Conservation (phyloP, 2,113 vertebrate genomes). For the Myrmophylax atrothorax region DNA sequence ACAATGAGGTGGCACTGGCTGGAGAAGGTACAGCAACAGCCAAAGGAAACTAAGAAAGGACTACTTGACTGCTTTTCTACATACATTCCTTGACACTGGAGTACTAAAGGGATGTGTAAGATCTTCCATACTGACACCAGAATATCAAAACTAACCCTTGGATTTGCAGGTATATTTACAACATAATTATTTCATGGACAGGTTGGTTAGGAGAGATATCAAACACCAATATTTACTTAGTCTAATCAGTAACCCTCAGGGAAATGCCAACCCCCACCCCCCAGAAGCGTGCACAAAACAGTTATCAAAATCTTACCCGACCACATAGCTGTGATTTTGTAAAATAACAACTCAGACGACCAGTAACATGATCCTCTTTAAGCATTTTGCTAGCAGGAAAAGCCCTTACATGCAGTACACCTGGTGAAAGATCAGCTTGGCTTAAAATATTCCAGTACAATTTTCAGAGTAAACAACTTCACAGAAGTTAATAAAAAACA, state of each 20-base stretch:
- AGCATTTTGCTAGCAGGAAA: constrained; percentile 83
- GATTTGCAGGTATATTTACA: constrained; percentile 81
- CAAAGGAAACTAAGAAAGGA: constrained; percentile 70
- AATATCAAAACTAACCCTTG: constrained; percentile 82
- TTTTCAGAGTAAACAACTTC: constrained; percentile 94
- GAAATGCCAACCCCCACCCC: constrained; percentile 79
- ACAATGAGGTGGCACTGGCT: constrained; percentile 71
- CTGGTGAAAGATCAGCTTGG: constrained; percentile 80
- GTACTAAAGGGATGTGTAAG: constrained; percentile 78
- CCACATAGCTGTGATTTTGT: constrained; percentile 80
- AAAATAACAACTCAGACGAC: constrained; percentile 83
- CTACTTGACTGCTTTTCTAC: constrained; percentile 73
- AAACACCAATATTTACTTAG: constrained; percentile 78
- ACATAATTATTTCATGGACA: constrained; percentile 78
- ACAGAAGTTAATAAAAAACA: constrained; percentile 94
- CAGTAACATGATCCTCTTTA: constrained; percentile 82
- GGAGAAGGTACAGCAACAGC: constrained; percentile 75
- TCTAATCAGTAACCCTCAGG: constrained; percentile 80
- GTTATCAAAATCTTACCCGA: constrained; percentile 82
- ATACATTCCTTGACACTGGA: constrained; percentile 73
- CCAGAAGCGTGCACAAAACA: constrained; percentile 83
- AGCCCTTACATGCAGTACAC: constrained; percentile 81
- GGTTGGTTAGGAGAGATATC: constrained; percentile 77
- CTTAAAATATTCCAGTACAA: constrained; percentile 88
- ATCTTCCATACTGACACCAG: constrained; percentile 82